Evolutionary conservation across 2,113 vertebrate genomes (phyloP), one percentile per base, ranked within the genome.

Genomic region (Pangasianodon hypophthalmus): DNA sequence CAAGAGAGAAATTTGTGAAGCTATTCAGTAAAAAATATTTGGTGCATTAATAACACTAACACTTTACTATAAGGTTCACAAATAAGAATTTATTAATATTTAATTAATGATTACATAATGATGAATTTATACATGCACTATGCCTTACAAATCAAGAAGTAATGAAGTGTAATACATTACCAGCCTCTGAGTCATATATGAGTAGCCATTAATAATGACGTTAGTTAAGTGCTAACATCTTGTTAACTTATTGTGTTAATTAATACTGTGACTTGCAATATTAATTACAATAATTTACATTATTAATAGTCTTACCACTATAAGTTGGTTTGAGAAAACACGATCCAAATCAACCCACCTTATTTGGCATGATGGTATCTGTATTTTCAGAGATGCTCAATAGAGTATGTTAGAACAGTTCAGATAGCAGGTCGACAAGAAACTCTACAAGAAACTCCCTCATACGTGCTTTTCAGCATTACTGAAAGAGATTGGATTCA

Each of bases 331-430:
- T 62, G 26, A 52, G n/a, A 86, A 85, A 48, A 32, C 0, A 69
- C 2, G 0, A 85, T 18, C 46, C 54, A 32, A 73, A 86, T n/a
- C 19, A 54, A 6, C 41, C 10, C 19, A 14, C 8, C 37, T 44
- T 44, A 84, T 60, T 14, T 83, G 26, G n/a, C 80, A 24, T 52
- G 48, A 69, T 44, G 46, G 60, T 50, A 44, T 69, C 56, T 67
- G 60, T 24, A n/a, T 80, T n/a, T 48, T 80, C 24, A 58, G 29
- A 67, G 86, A 50, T 60, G 86, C 32, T 77, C 29, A 87, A 46
- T 29, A 44, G 32, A 18, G 24, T 29, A 79, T 14, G 73, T 46
- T 71, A 37, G 16, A 10, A 46, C 41, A 46, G 19, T 37, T 77
- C 73, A 77, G 21, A 77, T 26, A 24, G 19, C 3, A 46, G 3